A percentile compares a stretch with the other conserved stretches of the same genome.
Evolutionary conservation across 2,797 vertebrate species (phyloP).

Genomic region (Pogoniulus pusillus): DNA sequence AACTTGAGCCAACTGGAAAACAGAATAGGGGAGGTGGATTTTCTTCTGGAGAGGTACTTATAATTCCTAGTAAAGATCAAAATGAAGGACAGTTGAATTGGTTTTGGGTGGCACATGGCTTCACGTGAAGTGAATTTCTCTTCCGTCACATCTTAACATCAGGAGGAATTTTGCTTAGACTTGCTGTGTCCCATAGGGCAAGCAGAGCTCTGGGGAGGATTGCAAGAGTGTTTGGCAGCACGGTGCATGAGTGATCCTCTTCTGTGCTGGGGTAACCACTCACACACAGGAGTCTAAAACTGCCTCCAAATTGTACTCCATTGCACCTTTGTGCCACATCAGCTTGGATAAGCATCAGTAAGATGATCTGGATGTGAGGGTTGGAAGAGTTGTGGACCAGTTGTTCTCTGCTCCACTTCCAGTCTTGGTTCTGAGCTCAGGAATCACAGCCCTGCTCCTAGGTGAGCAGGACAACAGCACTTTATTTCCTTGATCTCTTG

Average conservation of each 20-base stretch:
- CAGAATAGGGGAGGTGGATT: conserved; percentile 57
- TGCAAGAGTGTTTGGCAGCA: not conserved
- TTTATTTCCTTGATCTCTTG: not conserved
- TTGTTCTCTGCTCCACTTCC: not conserved
- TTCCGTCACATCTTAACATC: conserved; percentile 9
- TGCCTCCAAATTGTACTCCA: not conserved
- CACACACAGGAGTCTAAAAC: not conserved
- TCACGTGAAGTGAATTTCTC: not conserved
- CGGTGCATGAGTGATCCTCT: not conserved
- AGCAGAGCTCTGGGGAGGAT: not conserved
- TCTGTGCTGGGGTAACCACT: not conserved
- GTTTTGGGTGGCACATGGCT: conserved; percentile 28
- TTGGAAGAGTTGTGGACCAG: not conserved
- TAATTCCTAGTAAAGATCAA: conserved; percentile 56
- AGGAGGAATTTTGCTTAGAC: not conserved
- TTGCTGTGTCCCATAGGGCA: not conserved
- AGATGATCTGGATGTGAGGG: accelerated
- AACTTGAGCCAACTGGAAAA: conserved; percentile 57
- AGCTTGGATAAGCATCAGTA: not conserved
- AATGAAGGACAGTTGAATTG: conserved; percentile 46
- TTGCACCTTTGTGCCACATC: not conserved
- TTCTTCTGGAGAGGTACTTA: conserved; percentile 44
- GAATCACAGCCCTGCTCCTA: not conserved
- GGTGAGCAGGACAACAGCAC: not conserved
- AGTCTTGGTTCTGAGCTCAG: not conserved